Base-by-base conservation (phyloP, 2,797 vertebrate genomes). In the Alosa sapidissima region DNA sequence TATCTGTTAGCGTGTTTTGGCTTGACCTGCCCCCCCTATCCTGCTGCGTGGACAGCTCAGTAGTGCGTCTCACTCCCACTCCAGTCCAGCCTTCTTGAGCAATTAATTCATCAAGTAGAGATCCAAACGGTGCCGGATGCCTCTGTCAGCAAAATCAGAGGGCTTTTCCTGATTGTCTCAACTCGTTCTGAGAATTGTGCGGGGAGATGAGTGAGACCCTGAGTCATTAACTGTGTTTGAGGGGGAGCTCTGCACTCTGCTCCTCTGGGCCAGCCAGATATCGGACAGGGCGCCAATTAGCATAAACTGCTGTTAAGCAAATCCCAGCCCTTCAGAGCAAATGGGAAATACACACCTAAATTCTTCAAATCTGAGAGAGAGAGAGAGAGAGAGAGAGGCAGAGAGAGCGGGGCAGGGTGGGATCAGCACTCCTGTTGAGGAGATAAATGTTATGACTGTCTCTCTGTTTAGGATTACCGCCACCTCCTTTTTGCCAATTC, bases 51-150 rank as follows among this genome's bases (percentile, higher is more conserved):
- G 83, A 68, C 49, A 75, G 51, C 28, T 54, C 83, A 55, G 52
- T 55, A 41, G 68, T 54, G 14, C 24, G 60, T 24, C 62, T 68
- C 21, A 16, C 45, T 8, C 58, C 58, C 68, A 41, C 33, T 45
- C 33, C 36, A 41, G 11, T n/a, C 58, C 21, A 60, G 21, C 1
- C 21, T 60, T 58, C 41, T 49, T 48, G 21, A 9, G 24, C 83
- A 55, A 84, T 84, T 6, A 78, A 84, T 84, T 75, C 51, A 52
- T 75, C 49, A 55, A 54, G 58, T 68, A 4, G 52, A 82, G 28
- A 51, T 62, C 4, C 14, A 14, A 41, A 28, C 36, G 16, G 36
- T 78, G 68, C 41, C 5, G 54, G 75, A 28, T 54, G 24, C 83
- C 72, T 28, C 47, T 51, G 47, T 78, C 65, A 84, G 68, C 68